Percentiles rank a stretch among this genome's conserved stretches.
Conservation (phyloP, 2,888 invertebrate species). For the Noctua comes region DNA sequence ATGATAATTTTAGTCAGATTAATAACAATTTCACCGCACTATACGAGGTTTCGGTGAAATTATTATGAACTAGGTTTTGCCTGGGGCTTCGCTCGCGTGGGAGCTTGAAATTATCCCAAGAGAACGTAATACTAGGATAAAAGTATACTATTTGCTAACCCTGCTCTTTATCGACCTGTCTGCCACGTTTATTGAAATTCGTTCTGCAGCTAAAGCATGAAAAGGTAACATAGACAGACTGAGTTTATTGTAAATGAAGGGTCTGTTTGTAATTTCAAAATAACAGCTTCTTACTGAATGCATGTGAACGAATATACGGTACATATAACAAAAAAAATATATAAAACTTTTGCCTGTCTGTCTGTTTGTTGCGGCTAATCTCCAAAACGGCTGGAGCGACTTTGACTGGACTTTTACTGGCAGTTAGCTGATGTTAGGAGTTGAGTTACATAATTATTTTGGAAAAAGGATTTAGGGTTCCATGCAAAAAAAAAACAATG, state of each 20-base stretch:
- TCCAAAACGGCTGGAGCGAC: not conserved
- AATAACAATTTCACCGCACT: conserved; percentile 32
- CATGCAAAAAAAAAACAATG: no score
- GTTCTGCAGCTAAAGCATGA: not conserved
- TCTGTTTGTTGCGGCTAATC: not conserved
- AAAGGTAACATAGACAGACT: not conserved
- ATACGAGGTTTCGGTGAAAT: conserved; percentile 15
- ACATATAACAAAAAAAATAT: no score
- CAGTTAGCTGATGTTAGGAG: not conserved
- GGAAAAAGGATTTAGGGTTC: no score
- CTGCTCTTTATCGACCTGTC: not conserved
- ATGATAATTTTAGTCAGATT: conserved; percentile 62
- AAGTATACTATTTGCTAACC: not conserved
- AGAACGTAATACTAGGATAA: not conserved
- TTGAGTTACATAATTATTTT: no score
- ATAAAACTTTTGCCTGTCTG: no score
- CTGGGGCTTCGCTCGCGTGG: not conserved
- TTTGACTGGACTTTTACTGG: fast-evolving
- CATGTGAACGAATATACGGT: no score
- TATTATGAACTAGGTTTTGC: conserved; percentile 19
- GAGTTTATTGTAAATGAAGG: not conserved
- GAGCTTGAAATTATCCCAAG: not conserved
- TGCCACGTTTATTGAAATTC: not conserved
- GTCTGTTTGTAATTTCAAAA: no score
- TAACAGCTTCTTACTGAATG: no score